phyloP scores from a whole-genome alignment of 1,140 invertebrate genomes.

The Brachionus angularis region DNA sequence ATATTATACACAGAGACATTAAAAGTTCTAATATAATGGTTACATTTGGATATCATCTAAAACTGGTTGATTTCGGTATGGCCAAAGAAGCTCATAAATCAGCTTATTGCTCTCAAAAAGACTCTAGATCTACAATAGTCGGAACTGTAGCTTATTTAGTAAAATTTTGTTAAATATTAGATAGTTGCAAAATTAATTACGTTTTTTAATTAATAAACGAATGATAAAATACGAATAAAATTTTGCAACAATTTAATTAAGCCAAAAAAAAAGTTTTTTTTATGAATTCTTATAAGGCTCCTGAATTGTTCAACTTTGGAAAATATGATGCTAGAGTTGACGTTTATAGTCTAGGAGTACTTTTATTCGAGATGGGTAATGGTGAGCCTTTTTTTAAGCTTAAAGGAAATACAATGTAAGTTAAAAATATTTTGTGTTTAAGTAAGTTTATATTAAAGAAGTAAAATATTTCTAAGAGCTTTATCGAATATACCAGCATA shows the following conservation, averaged over 20 bases:
- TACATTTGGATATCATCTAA: not conserved
- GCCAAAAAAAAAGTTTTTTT: too few species aligned
- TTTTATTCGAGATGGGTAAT: constrained; percentile 30
- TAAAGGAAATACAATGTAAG: too few species aligned
- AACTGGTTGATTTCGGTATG: constrained; percentile 31
- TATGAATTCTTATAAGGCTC: not conserved
- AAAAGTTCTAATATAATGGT: constrained; percentile 34
- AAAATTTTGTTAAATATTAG: not conserved
- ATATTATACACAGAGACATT: constrained; percentile 34
- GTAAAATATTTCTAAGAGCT: not conserved
- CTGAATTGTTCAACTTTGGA: constrained; percentile 3
- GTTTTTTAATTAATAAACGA: not conserved
- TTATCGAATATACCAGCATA: not conserved
- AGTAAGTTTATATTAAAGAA: too few species aligned
- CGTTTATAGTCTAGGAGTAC: constrained; percentile 21
- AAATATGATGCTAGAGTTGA: constrained; percentile 32
- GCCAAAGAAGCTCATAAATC: constrained; percentile 31
- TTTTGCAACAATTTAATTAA: too few species aligned
- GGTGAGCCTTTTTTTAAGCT: constrained; percentile 28
- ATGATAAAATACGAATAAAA: not conserved
- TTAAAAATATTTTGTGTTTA: too few species aligned
- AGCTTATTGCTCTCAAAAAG: not conserved
- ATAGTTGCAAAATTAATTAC: too few species aligned
- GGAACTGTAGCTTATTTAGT: constrained; percentile 37
- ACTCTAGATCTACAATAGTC: not conserved